phyloP scores from a whole-genome alignment of 2,113 vertebrate species.

The Sorex fumeus region DNA sequence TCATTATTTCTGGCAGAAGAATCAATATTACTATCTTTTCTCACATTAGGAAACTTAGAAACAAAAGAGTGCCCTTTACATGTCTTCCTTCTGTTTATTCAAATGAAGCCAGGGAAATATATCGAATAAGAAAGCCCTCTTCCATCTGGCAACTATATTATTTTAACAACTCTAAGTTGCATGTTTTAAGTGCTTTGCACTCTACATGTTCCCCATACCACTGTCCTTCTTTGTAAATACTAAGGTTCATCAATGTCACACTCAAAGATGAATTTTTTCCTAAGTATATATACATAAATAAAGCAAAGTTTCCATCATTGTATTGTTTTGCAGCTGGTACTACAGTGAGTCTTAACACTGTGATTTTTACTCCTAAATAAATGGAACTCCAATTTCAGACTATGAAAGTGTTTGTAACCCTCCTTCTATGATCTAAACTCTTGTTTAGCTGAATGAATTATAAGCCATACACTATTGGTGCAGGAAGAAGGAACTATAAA shows the following conservation, averaged over 20 bases:
- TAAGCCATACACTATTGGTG: background rate
- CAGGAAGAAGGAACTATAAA: background rate
- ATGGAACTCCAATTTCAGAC: slow-evolving; percentile 18
- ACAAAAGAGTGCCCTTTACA: background rate
- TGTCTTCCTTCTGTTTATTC: background rate
- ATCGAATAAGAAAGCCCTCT: background rate
- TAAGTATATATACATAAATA: background rate
- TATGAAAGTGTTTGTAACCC: background rate
- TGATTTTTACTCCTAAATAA: slow-evolving; percentile 25
- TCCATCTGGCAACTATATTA: background rate
- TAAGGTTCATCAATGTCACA: background rate
- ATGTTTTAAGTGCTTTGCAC: background rate
- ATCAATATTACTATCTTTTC: background rate
- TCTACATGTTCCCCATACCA: background rate
- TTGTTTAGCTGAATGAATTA: background rate
- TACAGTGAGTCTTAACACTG: slow-evolving; percentile 34
- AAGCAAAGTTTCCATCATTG: background rate
- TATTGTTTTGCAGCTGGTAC: slow-evolving; percentile 15
- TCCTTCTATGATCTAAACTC: background rate
- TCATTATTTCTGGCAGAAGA: background rate
- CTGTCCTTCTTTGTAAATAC: background rate
- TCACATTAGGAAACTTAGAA: slow-evolving; percentile 30
- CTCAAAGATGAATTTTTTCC: background rate
- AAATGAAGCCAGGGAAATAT: background rate
- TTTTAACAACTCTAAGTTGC: background rate